Percentiles rank a stretch among this genome's conserved stretches.
phyloP scores from a whole-genome alignment of 2,113 vertebrate genomes.

The Dipodomys stephensi region DNA sequence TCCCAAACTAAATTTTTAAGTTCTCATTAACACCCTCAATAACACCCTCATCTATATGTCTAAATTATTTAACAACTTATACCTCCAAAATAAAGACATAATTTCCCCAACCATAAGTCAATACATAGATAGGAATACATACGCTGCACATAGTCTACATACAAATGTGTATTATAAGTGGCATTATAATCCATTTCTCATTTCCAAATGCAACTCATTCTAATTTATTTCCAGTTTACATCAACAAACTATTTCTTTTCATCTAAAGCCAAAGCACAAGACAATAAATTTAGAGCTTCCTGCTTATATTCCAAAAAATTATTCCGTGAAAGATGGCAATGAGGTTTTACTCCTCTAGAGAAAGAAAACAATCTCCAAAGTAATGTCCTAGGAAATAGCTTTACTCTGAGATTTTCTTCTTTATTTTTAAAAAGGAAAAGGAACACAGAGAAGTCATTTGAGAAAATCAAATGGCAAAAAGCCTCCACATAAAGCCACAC shows the following conservation, averaged over 20 bases:
- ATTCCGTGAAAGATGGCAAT: slow-evolving; percentile 75
- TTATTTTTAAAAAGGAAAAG: slow-evolving; percentile 68
- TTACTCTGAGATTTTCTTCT: slow-evolving; percentile 70
- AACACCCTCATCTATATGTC: slow-evolving; percentile 3
- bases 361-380: slow-evolving; percentile 76
- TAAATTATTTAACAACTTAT: slow-evolving; percentile 51
- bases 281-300: slow-evolving; percentile 73
- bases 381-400: slow-evolving; percentile 76
- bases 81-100: background rate
- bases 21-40: background rate
- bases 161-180: background rate
- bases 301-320: slow-evolving; percentile 76
- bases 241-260: background rate
- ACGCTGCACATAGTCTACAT: background rate
- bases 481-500: background rate
- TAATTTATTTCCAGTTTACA: slow-evolving; percentile 61
- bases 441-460: slow-evolving; percentile 1
- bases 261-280: slow-evolving; percentile 58
- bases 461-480: slow-evolving; percentile 29
- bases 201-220: background rate
- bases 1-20: slow-evolving; percentile 60
- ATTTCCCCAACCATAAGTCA: background rate
- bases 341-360: slow-evolving; percentile 69
- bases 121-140: background rate
- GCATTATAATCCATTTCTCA: background rate